These are phyloP conservation scores for Macquaria ambigua DNA, from an alignment of 2,113 vertebrate genomes.

Conservation along the genomic window DNA sequence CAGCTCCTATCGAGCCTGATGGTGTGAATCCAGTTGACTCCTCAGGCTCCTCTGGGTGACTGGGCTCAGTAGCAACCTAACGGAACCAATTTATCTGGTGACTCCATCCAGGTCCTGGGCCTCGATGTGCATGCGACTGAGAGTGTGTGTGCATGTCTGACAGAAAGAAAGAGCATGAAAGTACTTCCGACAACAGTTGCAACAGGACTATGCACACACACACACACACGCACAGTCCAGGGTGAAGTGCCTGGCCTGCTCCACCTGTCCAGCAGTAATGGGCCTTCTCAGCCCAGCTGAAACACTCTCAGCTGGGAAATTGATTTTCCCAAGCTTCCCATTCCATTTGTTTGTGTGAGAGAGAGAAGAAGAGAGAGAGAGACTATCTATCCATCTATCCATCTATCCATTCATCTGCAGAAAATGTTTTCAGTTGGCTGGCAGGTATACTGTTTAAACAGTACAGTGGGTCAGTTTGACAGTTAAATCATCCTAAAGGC, in stretches of 20 bases:
- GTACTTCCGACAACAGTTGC: constrained; percentile 48
- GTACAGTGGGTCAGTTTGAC: not conserved
- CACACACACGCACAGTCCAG: constrained; percentile 5
- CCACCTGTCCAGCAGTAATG: constrained; percentile 60
- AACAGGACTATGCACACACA: not conserved
- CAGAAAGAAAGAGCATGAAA: constrained; percentile 54
- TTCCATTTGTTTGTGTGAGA: constrained; percentile 24
- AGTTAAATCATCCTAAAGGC: not conserved
- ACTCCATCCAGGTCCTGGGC: constrained; percentile 3
- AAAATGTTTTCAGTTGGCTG: not conserved
- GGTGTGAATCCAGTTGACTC: constrained; percentile 41
- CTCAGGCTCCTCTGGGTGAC: constrained; percentile 42
- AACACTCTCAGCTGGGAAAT: constrained; percentile 68
- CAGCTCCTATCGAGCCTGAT: constrained; percentile 3
- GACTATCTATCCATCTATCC: not conserved
- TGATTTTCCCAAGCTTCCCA: constrained; percentile 55
- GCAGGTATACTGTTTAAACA: not conserved
- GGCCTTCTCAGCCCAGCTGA: constrained; percentile 50
- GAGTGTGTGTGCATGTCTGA: constrained; percentile 16
- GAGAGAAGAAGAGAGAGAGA: not conserved
- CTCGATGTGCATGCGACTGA: not conserved
- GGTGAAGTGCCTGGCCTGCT: constrained; percentile 26
- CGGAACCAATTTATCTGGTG: constrained; percentile 65
- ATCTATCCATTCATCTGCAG: not conserved
- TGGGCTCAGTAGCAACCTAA: constrained; percentile 45